phyloP scores from a whole-genome alignment of 1,140 invertebrate genomes.

The Trichoplusia ni region DNA sequence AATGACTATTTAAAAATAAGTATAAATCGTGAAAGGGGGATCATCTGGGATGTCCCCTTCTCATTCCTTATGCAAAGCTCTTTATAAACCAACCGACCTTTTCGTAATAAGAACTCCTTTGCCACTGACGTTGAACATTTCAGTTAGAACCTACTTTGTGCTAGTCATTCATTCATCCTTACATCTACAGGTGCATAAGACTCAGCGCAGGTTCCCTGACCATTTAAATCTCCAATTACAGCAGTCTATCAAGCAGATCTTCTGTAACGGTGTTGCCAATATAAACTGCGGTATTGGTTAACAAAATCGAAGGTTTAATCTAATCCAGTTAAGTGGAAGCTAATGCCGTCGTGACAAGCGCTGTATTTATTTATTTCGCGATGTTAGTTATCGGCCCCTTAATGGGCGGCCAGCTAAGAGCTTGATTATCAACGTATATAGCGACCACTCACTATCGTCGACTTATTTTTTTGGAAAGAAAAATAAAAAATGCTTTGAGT shows the following conservation, averaged over 20 bases:
- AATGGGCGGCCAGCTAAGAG: slow-evolving; percentile 59
- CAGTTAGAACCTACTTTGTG: no score
- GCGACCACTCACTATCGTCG: slow-evolving; percentile 21
- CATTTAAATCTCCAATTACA: neutral
- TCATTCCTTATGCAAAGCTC: no score
- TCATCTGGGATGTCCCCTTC: no score
- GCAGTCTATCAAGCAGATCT: slow-evolving; percentile 3
- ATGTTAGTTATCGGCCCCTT: slow-evolving; percentile 48
- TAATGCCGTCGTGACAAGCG: slow-evolving; percentile 59
- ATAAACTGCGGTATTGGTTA: slow-evolving; percentile 33
- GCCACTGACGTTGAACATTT: no score
- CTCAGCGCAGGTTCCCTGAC: neutral
- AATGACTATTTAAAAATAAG: no score
- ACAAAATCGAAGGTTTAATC: slow-evolving; percentile 55
- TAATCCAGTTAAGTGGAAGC: slow-evolving; percentile 60
- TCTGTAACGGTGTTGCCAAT: slow-evolving; percentile 18
- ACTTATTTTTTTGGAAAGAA: neutral
- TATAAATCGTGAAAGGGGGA: no score
- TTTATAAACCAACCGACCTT: no score
- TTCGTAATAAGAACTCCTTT: no score
- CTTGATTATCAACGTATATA: slow-evolving; percentile 45
- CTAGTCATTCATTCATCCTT: no score
- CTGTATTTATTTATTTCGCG: slow-evolving; percentile 52
- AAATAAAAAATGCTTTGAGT: neutral
- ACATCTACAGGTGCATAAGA: no score